These are phyloP conservation scores for Drosophila suboccidentalis DNA, from an alignment of 2,888 invertebrate species.

Conservation along the genomic window DNA sequence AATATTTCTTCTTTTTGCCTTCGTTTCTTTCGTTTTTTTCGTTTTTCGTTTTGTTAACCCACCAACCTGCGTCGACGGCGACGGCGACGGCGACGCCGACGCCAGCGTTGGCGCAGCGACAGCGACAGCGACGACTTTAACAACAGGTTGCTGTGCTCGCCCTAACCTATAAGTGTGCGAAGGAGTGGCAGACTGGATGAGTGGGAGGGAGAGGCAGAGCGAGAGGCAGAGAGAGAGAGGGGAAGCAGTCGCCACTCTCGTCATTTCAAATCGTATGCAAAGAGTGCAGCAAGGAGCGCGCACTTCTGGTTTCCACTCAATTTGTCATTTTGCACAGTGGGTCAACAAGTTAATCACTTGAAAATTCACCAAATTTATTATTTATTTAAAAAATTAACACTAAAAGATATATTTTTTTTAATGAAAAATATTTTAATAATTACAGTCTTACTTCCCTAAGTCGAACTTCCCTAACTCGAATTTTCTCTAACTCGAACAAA, in stretches of 20 bases:
- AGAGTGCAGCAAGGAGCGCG: slow-evolving; percentile 67
- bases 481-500: too few species aligned
- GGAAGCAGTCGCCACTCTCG: slow-evolving; percentile 40
- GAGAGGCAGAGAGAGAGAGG: neutral
- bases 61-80: slow-evolving; percentile 23
- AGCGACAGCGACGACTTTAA: slow-evolving; percentile 33
- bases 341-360: too few species aligned
- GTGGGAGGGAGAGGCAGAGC: neutral
- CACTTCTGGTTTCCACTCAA: slow-evolving; percentile 76
- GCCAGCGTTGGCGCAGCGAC: slow-evolving; percentile 37
- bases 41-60: neutral
- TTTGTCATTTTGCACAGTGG: slow-evolving; percentile 59
- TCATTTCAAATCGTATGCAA: slow-evolving; percentile 35
- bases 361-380: too few species aligned
- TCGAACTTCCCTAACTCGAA: too few species aligned
- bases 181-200: neutral
- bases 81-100: slow-evolving; percentile 38
- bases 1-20: slow-evolving; percentile 49
- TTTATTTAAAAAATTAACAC: too few species aligned
- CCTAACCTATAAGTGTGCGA: slow-evolving; percentile 28
- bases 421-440: too few species aligned
- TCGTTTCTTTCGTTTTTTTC: neutral
- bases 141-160: slow-evolving; percentile 56
- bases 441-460: too few species aligned
- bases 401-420: too few species aligned